These are phyloP conservation scores for Tupaia tana DNA, from an alignment of 2,113 vertebrate species.

Conservation along the genomic window DNA sequence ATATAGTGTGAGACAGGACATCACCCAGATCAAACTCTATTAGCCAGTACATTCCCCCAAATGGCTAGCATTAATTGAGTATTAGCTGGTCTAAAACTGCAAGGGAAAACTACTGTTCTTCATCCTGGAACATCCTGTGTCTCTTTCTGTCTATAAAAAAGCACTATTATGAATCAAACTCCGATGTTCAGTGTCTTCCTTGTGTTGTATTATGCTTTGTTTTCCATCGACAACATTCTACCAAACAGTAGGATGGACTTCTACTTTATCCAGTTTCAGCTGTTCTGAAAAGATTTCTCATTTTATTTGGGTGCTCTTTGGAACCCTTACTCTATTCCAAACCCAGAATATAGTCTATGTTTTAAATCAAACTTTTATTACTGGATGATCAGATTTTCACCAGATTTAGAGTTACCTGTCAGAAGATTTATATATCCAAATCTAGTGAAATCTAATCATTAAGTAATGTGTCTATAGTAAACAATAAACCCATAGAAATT, in stretches of 20 bases:
- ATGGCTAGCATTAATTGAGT: background rate
- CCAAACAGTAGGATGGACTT: background rate
- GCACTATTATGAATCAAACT: background rate
- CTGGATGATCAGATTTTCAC: no score
- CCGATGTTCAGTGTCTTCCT: background rate
- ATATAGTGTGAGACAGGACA: background rate
- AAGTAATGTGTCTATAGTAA: background rate
- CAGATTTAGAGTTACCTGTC: no score
- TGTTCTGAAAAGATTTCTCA: background rate
- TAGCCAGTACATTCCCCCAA: background rate
- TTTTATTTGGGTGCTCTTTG: background rate
- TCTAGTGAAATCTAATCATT: background rate
- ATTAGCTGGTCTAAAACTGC: background rate
- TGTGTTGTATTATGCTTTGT: background rate
- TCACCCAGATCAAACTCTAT: background rate
- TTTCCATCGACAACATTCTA: background rate
- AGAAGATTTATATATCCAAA: background rate
- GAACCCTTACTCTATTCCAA: background rate
- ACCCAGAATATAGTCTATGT: background rate
- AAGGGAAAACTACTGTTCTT: background rate
- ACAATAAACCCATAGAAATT: background rate
- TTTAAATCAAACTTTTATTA: no score
- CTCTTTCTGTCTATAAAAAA: background rate
- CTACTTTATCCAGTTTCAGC: background rate
- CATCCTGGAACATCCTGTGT: background rate